Evolutionary conservation across 2,888 invertebrate genomes (phyloP).

Genomic region (Aporophyla lueneburgensis): DNA sequence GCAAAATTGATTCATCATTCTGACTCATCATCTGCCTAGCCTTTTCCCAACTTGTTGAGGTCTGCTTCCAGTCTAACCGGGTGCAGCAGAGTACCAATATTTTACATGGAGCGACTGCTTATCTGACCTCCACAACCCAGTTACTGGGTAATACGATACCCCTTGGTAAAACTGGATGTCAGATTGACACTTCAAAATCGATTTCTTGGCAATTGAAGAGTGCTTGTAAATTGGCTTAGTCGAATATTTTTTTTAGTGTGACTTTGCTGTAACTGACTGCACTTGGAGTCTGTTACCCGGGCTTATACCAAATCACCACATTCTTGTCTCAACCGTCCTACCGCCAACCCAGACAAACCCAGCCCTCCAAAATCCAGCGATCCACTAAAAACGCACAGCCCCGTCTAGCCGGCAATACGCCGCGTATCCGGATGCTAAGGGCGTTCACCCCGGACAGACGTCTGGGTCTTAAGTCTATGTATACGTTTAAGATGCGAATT

Average conservation of each 20-base stretch:
- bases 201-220: background rate
- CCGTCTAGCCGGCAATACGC: slow-evolving; percentile 50
- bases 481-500: slow-evolving; percentile 67
- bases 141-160: too few relatives aligned
- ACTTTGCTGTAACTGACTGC: background rate
- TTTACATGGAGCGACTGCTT: too few relatives aligned
- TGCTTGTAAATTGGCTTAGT: background rate
- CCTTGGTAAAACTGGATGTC: too few relatives aligned
- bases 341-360: background rate
- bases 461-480: slow-evolving; percentile 71
- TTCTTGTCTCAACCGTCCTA: background rate
- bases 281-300: background rate
- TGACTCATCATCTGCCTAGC: too few relatives aligned
- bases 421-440: slow-evolving; percentile 62
- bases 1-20: too few relatives aligned
- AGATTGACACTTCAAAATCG: background rate
- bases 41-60: too few relatives aligned
- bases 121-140: too few relatives aligned
- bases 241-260: background rate
- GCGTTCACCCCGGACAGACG: slow-evolving; percentile 74
- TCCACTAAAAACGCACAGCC: slow-evolving; percentile 44
- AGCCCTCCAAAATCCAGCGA: slow-evolving; percentile 20
- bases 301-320: background rate
- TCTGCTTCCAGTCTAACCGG: too few relatives aligned
- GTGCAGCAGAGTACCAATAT: too few relatives aligned